Percentiles rank a stretch among this genome's conserved stretches.
phyloP scores from a whole-genome alignment of 2,888 invertebrate species.

The Sinodicranocentrus sp. region DNA sequence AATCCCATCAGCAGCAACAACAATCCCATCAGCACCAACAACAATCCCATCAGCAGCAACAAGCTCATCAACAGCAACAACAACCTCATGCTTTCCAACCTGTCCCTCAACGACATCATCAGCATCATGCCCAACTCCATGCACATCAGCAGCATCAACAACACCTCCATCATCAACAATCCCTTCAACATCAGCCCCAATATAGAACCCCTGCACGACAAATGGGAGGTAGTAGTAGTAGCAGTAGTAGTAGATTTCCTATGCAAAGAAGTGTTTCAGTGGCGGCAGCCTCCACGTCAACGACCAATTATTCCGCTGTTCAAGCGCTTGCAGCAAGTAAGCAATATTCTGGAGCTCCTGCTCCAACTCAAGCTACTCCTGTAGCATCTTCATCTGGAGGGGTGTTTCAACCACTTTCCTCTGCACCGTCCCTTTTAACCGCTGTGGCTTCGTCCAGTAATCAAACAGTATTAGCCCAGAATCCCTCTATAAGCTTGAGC shows the following conservation, averaged over 20 bases:
- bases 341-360: conserved; percentile 40
- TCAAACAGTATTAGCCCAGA: conserved; percentile 28
- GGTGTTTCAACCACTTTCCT: conserved; percentile 51
- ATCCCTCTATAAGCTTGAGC: conserved; percentile 59
- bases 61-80: conserved; percentile 46
- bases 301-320: conserved; percentile 67
- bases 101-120: conserved; percentile 38
- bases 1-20: conserved; percentile 15
- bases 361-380: neutral
- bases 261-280: conserved; percentile 58
- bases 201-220: conserved; percentile 49
- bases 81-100: conserved; percentile 57
- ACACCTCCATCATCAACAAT: conserved; percentile 55
- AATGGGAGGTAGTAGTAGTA: conserved; percentile 53
- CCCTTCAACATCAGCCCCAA: conserved; percentile 66
- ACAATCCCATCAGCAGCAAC: conserved; percentile 60
- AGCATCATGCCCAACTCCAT: conserved; percentile 32
- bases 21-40: conserved; percentile 58
- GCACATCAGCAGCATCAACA: conserved; percentile 38
- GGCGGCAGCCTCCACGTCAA: conserved; percentile 65
- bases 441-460: conserved; percentile 39
- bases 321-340: conserved; percentile 63
- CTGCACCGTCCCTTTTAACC: conserved; percentile 58
- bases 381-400: conserved; percentile 20
- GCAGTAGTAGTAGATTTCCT: conserved; percentile 54